Base-by-base conservation (phyloP, 2,797 vertebrate genomes). In the Rhinoraja longicauda region DNA sequence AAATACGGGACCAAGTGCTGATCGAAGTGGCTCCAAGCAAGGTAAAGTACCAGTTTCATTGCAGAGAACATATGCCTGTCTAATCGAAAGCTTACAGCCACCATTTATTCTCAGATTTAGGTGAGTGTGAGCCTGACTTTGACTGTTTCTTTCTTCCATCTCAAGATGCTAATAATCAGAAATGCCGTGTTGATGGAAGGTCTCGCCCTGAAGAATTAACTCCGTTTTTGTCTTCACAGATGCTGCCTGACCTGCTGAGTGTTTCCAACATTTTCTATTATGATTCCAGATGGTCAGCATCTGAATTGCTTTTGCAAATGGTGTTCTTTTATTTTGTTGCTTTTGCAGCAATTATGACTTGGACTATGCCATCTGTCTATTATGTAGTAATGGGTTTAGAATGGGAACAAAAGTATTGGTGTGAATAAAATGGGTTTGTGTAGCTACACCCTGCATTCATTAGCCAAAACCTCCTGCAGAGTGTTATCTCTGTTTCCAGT, bases 1-100 rank as follows among this genome's bases (percentile, higher is more conserved):
- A 0, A 99, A 99, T 96, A 99, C 99, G 0, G 99, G 99, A 86
- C 99, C 99, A 21, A 98, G 97, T 0, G 97, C 96, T 0, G 99
- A 99, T 93, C 97, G 97, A 73, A 97, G 95, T 0, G 98, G 98
- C 21, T 99, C 99, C 93, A 99, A 99, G 94, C 98, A 99, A 96
- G 99, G 99, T 99, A 94, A 94, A 95, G 93, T 53, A 72, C 10
- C 19, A 10, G 76, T 77, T 86, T 79, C 15, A 12, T 8, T 79
- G 53, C 53, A 19, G 32, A 19, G 62, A 67, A 10, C 26, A 67
- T 21, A n/a, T 67, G 19, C 13, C 15, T 73, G 36, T 57, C 45
- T 82, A 57, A 70, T n/a, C 45, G 12, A 15, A 81, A 64, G 5
- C 29, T 32, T 73, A 10, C 59, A 70, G n/a, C 8, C 26, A 92